Percentiles rank a stretch among this genome's conserved stretches.
These are phyloP conservation scores for Pemphigus obesinymphae DNA, from an alignment of 1,140 invertebrate species.

Conservation along the genomic window DNA sequence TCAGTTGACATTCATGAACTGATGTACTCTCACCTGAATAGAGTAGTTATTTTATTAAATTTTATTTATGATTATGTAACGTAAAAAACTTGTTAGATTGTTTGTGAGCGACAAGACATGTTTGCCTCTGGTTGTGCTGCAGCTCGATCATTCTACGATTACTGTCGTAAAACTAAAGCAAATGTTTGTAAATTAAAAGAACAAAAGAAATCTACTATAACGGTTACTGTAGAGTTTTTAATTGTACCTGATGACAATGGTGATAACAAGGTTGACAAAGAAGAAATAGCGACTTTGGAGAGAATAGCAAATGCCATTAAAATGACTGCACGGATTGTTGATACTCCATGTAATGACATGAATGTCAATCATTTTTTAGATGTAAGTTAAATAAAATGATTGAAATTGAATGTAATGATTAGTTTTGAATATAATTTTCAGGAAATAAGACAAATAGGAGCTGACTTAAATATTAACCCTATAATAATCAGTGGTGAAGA, in stretches of 20 bases:
- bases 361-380: slow-evolving; percentile 69
- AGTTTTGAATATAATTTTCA: slow-evolving; percentile 50
- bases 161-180: slow-evolving; percentile 59
- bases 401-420: neutral
- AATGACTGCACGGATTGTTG: slow-evolving; percentile 73
- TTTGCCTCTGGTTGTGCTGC: slow-evolving; percentile 74
- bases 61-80: neutral
- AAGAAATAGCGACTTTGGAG: slow-evolving; percentile 56
- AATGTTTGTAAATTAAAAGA: slow-evolving; percentile 10
- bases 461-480: slow-evolving; percentile 58
- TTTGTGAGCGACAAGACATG: slow-evolving; percentile 70
- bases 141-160: slow-evolving; percentile 72
- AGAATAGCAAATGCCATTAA: slow-evolving; percentile 61
- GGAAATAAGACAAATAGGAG: slow-evolving; percentile 64
- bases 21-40: no score
- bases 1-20: no score
- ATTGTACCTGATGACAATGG: slow-evolving; percentile 54
- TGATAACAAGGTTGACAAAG: slow-evolving; percentile 48
- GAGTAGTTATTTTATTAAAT: neutral
- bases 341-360: slow-evolving; percentile 80
- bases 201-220: slow-evolving; percentile 45
- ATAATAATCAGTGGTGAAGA: slow-evolving; percentile 72
- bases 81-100: slow-evolving; percentile 56
- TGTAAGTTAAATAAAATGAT: slow-evolving; percentile 11
- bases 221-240: slow-evolving; percentile 60